A percentile compares a stretch with the other conserved stretches of the same genome.
Evolutionary conservation across 1,140 invertebrate species (phyloP).

Genomic region (Epicauta chinensis): DNA sequence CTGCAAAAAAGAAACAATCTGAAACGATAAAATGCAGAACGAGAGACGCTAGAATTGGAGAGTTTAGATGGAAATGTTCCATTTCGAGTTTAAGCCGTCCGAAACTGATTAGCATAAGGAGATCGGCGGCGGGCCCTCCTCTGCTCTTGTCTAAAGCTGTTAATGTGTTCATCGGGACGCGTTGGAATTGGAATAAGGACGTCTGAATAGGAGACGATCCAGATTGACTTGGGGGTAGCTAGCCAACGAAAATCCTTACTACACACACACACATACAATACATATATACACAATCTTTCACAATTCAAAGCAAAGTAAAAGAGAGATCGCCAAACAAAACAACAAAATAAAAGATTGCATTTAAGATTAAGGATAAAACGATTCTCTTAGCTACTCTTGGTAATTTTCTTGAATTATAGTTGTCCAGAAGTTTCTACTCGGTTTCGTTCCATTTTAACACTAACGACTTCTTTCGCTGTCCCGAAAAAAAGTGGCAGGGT

Average conservation of each 20-base stretch:
- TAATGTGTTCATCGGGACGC: slow-evolving; percentile 32
- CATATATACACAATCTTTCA: too few species aligned
- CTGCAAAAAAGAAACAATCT: too few species aligned
- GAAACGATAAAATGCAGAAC: too few species aligned
- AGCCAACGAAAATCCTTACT: too few species aligned
- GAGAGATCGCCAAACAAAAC: slow-evolving; percentile 22
- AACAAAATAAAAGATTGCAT: slow-evolving; percentile 34
- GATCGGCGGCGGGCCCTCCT: slow-evolving; percentile 26
- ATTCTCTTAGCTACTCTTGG: slow-evolving; percentile 19
- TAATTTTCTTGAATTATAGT: slow-evolving; percentile 33
- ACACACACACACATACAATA: too few species aligned
- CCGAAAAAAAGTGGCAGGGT: background rate
- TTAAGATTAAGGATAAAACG: slow-evolving; percentile 32
- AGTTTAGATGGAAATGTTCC: too few species aligned
- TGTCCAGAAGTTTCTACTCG: slow-evolving; percentile 25
- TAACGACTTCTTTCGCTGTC: slow-evolving; percentile 1
- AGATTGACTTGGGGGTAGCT: slow-evolving; percentile 26
- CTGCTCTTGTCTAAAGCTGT: slow-evolving; percentile 27
- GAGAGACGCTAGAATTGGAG: too few species aligned
- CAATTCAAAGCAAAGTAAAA: background rate
- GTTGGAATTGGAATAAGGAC: slow-evolving; percentile 20
- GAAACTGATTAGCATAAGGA: slow-evolving; percentile 31
- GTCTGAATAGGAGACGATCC: slow-evolving; percentile 23
- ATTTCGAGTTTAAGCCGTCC: slow-evolving; percentile 18
- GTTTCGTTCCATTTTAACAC: slow-evolving; percentile 14